These are phyloP conservation scores for Erebia palarica DNA, from an alignment of 2,888 invertebrate genomes.

Conservation along the genomic window DNA sequence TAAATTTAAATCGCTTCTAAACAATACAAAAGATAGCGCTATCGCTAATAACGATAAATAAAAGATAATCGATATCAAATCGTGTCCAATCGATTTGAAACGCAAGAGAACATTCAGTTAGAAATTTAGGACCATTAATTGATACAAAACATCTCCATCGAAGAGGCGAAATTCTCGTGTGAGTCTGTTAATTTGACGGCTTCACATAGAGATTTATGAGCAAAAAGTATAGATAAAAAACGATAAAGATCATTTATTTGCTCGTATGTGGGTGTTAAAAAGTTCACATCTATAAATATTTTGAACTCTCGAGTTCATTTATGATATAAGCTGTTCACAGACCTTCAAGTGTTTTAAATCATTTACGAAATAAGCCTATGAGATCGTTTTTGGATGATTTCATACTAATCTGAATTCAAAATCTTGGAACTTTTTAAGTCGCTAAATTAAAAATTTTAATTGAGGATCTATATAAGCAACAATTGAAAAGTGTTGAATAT, in stretches of 20 bases:
- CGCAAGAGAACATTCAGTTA: slow-evolving; percentile 17
- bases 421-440: no score
- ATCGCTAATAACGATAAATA: slow-evolving; percentile 4
- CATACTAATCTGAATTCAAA: no score
- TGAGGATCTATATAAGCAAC: no score
- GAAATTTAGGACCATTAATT: slow-evolving; percentile 6
- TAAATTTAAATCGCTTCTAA: not conserved
- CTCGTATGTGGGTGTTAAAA: slow-evolving; percentile 13
- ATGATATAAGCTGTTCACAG: not conserved
- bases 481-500: no score
- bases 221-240: slow-evolving; percentile 9
- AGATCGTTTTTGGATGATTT: not conserved
- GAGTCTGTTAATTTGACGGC: slow-evolving; percentile 20
- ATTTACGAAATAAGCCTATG: not conserved
- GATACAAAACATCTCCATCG: slow-evolving; percentile 23
- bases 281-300: slow-evolving; percentile 10
- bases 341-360: not conserved
- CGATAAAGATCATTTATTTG: slow-evolving; percentile 15
- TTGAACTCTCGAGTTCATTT: slow-evolving; percentile 1
- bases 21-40: slow-evolving; percentile 1
- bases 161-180: slow-evolving; percentile 18
- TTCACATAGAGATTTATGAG: slow-evolving; percentile 19
- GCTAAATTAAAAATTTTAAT: no score
- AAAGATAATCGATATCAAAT: slow-evolving; percentile 13
- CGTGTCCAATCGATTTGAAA: slow-evolving; percentile 17